phyloP scores from a whole-genome alignment of 2,888 invertebrate genomes.

The Erebia ligea region DNA sequence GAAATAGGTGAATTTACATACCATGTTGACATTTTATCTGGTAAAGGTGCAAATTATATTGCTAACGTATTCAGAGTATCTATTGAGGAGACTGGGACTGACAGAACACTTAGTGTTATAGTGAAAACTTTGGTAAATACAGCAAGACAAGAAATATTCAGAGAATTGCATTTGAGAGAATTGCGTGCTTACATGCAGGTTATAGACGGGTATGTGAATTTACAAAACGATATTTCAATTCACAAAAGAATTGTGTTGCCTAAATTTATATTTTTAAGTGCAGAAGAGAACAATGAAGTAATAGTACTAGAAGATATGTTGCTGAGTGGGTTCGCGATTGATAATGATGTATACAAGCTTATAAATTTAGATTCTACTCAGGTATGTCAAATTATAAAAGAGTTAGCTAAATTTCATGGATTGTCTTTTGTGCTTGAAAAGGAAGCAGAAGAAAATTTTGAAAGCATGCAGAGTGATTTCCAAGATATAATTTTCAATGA shows the following conservation, averaged over 20 bases:
- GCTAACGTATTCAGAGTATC: constrained; percentile 70
- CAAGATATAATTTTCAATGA: constrained; percentile 64
- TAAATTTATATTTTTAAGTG: constrained; percentile 57
- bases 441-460: constrained; percentile 48
- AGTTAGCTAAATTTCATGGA: constrained; percentile 70
- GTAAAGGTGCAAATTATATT: constrained; percentile 64
- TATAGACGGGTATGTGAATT: constrained; percentile 53
- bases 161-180: constrained; percentile 68
- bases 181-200: constrained; percentile 60
- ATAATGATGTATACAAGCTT: constrained; percentile 52
- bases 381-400: constrained; percentile 54
- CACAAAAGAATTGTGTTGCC: constrained; percentile 56
- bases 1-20: constrained; percentile 64
- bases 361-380: constrained; percentile 56
- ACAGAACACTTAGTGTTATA: constrained; percentile 57
- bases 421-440: constrained; percentile 61
- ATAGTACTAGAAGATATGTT: constrained; percentile 68
- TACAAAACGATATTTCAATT: constrained; percentile 54
- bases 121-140: constrained; percentile 72
- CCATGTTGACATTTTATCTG: constrained; percentile 66
- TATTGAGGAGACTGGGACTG: constrained; percentile 54
- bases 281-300: constrained; percentile 60
- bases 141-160: constrained; percentile 64
- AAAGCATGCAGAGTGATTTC: constrained; percentile 52
- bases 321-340: constrained; percentile 56